phyloP scores from a whole-genome alignment of 2,113 vertebrate species.

The Accipiter virgatus region DNA sequence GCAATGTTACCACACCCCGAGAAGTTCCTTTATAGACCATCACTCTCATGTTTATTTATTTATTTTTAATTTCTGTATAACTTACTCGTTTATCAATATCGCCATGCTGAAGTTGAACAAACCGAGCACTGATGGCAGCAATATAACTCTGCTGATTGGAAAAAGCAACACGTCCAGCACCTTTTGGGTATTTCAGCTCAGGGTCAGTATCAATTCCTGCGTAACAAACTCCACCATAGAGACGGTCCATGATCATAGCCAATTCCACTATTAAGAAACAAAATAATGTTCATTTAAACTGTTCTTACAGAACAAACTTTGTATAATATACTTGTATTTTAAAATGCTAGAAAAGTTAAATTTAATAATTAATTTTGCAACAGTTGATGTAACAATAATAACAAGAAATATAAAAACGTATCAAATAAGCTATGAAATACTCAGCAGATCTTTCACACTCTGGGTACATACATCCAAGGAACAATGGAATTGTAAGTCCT shows the following conservation, averaged over 20 bases:
- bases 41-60: too few relatives aligned
- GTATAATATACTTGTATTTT: not conserved
- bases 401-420: not conserved
- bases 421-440: not conserved
- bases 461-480: not conserved
- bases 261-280: constrained; percentile 83
- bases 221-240: constrained; percentile 96
- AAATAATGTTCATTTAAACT: not conserved
- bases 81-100: constrained; percentile 97
- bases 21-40: not conserved
- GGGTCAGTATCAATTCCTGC: constrained; percentile 97
- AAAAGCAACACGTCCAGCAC: constrained; percentile 95
- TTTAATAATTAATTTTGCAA: not conserved
- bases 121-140: constrained; percentile 97
- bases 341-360: not conserved
- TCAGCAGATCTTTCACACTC: not conserved
- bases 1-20: not conserved
- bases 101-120: constrained; percentile 97
- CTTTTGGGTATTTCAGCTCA: constrained; percentile 97
- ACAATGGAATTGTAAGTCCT: not conserved
- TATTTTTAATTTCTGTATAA: not conserved
- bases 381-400: not conserved
- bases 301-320: not conserved
- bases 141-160: constrained; percentile 99
- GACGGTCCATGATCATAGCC: constrained; percentile 98